Base-by-base conservation (phyloP, 2,113 vertebrate species). In the Emydura subglobosa region DNA sequence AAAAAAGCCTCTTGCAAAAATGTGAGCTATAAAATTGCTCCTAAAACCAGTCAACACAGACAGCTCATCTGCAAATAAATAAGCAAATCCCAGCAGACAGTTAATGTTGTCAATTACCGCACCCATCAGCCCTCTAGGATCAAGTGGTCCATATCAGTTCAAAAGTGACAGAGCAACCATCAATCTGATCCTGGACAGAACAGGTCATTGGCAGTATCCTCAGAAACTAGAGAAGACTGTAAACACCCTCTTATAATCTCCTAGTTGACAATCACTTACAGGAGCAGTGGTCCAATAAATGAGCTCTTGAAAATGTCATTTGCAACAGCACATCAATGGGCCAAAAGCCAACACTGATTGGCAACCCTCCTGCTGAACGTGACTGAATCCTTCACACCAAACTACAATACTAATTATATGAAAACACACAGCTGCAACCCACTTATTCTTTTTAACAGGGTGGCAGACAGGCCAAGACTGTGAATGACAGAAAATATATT, bases 281-380 rank as follows among this genome's bases (percentile, higher is more conserved):
- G 83, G 92, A 95, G 83, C 85, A 96, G 51, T 14, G 76, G 81
- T 87, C 50, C 92, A 92, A 96, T 94, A 96, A 96, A 94, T 80
- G 82, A 97, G 91, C 94, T 94, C 55, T 57, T 89, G 80, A 61
- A 98, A 97, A 74, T 85, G 95, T 95, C 96, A 96, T 88, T 94
- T 91, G 61, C 86, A 96, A 68, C 92, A 92, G 80, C 61, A 61
- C 65, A 29, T 78, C 91, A 94, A 59, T 54, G 85, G 93, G 80
- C 85, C 87, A 85, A 55, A 94, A 91, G 61, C 80, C 81, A 88
- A 83, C 17, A 22, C 31, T 91, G 65, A 83, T 61, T 93, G 85
- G 54, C 89, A 91, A 7, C 16, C 3, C 0, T 89, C 82, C 78
- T 84, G 24, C 50, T 76, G 39, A 79, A 89, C 49, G 82, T 81